Evolutionary conservation across 2,888 invertebrate species (phyloP).

Genomic region (Willowsia nigromaculata): DNA sequence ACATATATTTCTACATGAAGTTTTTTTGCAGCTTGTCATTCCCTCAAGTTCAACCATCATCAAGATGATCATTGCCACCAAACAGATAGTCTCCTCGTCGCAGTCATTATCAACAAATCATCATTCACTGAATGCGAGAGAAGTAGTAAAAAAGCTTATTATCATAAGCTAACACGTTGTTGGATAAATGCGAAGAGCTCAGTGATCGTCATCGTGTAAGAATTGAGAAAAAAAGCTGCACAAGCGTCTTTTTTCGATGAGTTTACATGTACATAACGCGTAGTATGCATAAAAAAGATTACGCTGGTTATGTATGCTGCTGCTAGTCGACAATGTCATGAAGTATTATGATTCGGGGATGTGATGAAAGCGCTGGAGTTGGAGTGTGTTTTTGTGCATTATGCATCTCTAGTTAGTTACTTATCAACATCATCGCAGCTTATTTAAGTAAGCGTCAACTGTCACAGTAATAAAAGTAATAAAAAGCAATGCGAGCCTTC

Average conservation of each 20-base stretch:
- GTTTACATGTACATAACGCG: background rate
- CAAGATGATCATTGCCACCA: background rate
- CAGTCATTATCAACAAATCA: constrained; percentile 44
- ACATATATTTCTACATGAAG: constrained; percentile 42
- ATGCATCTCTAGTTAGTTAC: constrained; percentile 56
- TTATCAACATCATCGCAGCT: constrained; percentile 67
- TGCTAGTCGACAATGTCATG: background rate
- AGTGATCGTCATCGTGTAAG: background rate
- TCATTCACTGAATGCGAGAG: background rate
- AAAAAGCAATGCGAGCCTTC: constrained; percentile 73
- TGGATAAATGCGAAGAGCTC: background rate
- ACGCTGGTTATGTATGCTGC: background rate
- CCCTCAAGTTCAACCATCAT: constrained; percentile 57
- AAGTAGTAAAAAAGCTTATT: constrained; percentile 1
- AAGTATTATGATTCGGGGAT: background rate
- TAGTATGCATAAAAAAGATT: background rate
- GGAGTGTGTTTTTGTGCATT: background rate
- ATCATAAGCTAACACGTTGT: constrained; percentile 2
- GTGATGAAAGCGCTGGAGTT: background rate
- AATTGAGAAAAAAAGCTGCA: background rate
- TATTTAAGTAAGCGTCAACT: constrained; percentile 72
- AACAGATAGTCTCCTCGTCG: background rate
- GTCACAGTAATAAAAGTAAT: constrained; percentile 73
- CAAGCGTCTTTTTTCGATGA: background rate
- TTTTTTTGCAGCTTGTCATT: constrained; percentile 57